Conservation (phyloP, 1,140 invertebrate species). For the Neuroterus valhalla region DNA sequence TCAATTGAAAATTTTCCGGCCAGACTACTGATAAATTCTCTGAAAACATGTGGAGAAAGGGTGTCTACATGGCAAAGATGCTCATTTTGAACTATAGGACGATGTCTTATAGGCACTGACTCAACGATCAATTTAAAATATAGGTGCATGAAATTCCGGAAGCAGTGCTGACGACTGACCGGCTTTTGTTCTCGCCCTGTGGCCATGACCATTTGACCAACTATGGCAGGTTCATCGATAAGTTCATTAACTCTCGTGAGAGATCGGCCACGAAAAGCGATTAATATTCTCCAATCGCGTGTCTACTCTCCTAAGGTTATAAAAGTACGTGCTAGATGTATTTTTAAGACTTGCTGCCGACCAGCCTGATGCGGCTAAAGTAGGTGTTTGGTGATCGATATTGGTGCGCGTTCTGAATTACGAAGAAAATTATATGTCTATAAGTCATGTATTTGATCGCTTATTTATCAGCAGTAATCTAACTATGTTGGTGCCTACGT, state of each 20-base stretch:
- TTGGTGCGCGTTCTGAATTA: not conserved
- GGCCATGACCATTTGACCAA: constrained; percentile 1
- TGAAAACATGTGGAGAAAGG: too few species aligned
- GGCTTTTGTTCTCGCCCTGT: constrained; percentile 6
- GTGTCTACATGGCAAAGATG: too few species aligned
- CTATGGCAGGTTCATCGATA: constrained; percentile 15
- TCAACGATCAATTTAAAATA: not conserved
- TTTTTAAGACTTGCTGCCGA: constrained; percentile 6
- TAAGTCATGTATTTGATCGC: constrained; percentile 10
- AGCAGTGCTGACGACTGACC: not conserved
- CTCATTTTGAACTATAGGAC: too few species aligned
- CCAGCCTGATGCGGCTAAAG: not conserved
- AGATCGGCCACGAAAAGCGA: constrained; percentile 3
- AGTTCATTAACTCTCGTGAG: constrained; percentile 17
- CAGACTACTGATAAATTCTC: too few species aligned
- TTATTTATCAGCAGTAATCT: not conserved
- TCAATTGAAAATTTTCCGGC: too few species aligned
- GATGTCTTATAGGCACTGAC: not conserved
- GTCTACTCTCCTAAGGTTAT: constrained; percentile 9
- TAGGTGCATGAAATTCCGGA: not conserved
- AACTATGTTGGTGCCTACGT: not conserved
- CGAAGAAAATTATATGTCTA: constrained; percentile 17
- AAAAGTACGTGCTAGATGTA: not conserved
- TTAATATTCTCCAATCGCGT: constrained; percentile 12
- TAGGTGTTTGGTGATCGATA: constrained; percentile 14